These are phyloP conservation scores for Heliconius nattereri DNA, from an alignment of 1,140 invertebrate genomes.

Conservation along the genomic window DNA sequence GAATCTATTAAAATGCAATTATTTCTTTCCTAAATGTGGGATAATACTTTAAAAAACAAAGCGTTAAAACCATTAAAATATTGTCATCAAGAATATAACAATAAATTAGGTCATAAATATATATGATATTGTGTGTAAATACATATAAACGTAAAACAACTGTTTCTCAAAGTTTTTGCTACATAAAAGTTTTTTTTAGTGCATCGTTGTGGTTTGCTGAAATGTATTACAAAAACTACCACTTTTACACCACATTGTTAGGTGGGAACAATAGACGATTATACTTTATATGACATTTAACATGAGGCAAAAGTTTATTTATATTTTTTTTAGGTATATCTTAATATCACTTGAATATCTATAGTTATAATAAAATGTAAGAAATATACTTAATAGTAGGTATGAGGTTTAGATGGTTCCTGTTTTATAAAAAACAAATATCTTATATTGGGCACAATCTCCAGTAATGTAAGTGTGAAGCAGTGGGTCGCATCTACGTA, in stretches of 20 bases:
- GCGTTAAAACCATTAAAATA: too few species aligned
- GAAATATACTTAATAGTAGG: background rate
- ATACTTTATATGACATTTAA: background rate
- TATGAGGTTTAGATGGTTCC: background rate
- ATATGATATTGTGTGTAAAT: background rate
- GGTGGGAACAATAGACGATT: constrained; percentile 6
- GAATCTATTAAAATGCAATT: too few species aligned
- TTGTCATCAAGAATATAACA: too few species aligned
- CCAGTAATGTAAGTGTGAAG: too few species aligned
- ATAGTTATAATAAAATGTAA: background rate
- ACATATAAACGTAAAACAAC: background rate
- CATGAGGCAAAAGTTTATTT: background rate
- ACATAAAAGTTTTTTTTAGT: background rate
- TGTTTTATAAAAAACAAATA: background rate
- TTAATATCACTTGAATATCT: background rate
- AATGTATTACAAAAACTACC: background rate
- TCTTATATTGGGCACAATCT: too few species aligned
- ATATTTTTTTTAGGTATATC: background rate
- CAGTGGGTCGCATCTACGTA: too few species aligned
- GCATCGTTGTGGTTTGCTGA: background rate
- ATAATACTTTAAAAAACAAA: too few species aligned
- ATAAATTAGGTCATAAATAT: background rate
- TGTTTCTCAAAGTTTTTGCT: background rate
- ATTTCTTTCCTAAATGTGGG: too few species aligned
- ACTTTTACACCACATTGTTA: constrained; percentile 1